Base-by-base conservation (phyloP, 2,797 vertebrate genomes). In the Neosilurus hyrtlii region DNA sequence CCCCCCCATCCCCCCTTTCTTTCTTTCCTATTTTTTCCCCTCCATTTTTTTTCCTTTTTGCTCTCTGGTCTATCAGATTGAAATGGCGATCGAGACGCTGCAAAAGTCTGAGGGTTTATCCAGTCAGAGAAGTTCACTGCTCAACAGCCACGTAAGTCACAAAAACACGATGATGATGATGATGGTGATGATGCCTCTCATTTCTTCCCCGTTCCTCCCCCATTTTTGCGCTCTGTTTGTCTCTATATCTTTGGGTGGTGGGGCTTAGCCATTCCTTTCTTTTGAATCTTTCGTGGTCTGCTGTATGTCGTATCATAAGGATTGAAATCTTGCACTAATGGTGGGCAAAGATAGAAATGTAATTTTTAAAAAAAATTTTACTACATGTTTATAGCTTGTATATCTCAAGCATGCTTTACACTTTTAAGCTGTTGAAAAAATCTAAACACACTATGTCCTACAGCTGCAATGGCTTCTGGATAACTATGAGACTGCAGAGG, bases 101-200 rank as follows among this genome's bases (percentile, higher is more conserved):
- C 97, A 98, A 97, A 99, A 98, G 97, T 96, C 94, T 92, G 97
- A 99, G 96, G 98, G 97, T 94, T 96, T 98, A 93, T 96, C 97
- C 91, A 96, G 97, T 94, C 97, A 98, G 95, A 99, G 97, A 96
- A 98, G 96, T 95, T 96, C 95, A 90, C 96, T 99, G 94, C 96
- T 99, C 95, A 99, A 98, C 96, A 99, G 97, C 95, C 97, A 99
- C 96, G 98, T 99, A 98, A 99, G 98, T 99, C 94, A 90, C 78
- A 52, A 83, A 61, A 54, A 79, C 63, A n/a, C n/a, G n/a, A n/a
- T n/a, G 2, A 43, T 6, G 37, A 43, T 43, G 37, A 43, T 43
- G 37, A 59, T 52, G 37, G 63, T 1, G 86, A 88, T 51, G 89
- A 59, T 61, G 30, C 73, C 73, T 63, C 51, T 14, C 65, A 82